Evolutionary conservation across 2,888 invertebrate genomes (phyloP).

Genomic region (Xestia sexstrigata): DNA sequence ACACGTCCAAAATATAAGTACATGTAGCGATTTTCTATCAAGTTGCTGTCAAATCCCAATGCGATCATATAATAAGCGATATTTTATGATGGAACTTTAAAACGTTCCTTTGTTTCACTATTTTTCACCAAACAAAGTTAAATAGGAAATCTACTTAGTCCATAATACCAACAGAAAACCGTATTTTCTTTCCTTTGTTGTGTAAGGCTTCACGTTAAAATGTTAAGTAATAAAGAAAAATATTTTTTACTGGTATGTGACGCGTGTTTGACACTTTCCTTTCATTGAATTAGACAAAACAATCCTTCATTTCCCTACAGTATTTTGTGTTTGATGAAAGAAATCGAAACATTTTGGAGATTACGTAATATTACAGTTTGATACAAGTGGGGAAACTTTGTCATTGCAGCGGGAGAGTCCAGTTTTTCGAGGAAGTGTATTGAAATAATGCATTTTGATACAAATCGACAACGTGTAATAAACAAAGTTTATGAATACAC

Average conservation of each 20-base stretch:
- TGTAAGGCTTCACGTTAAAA: constrained; percentile 68
- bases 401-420: background rate
- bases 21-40: background rate
- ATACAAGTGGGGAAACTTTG: background rate
- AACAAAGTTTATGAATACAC: too few species aligned
- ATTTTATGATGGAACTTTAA: constrained; percentile 13
- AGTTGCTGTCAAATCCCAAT: background rate
- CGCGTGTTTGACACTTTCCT: constrained; percentile 33
- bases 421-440: too few species aligned
- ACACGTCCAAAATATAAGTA: background rate
- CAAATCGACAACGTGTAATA: too few species aligned
- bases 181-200: constrained; percentile 64
- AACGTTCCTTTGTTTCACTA: constrained; percentile 36
- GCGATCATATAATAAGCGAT: constrained; percentile 4
- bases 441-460: too few species aligned
- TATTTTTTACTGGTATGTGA: constrained; percentile 19
- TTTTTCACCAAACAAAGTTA: constrained; percentile 47
- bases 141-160: constrained; percentile 77
- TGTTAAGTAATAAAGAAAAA: constrained; percentile 45
- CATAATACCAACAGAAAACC: constrained; percentile 72
- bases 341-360: constrained; percentile 3
- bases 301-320: constrained; percentile 10
- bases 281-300: constrained; percentile 15
- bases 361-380: background rate
- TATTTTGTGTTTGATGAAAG: constrained; percentile 23